These are phyloP conservation scores for Apus apus DNA, from an alignment of 2,113 vertebrate genomes.

Conservation along the genomic window DNA sequence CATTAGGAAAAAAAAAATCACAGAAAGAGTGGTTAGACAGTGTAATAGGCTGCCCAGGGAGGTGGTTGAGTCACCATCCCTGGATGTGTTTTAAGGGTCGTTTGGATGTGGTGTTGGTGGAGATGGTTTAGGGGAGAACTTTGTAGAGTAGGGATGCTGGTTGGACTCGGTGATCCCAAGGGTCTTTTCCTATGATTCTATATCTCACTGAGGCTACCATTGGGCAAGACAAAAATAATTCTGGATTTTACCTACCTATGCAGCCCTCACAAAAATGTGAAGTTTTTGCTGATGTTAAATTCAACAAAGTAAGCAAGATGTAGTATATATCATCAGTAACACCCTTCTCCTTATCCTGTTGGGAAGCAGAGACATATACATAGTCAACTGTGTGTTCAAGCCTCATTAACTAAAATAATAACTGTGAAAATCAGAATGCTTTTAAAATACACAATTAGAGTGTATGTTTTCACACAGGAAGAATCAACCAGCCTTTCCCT, in stretches of 20 bases:
- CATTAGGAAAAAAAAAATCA: no score
- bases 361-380: neutral
- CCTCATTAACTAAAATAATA: accelerated
- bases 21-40: no score
- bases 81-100: no score
- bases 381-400: neutral
- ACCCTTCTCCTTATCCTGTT: neutral
- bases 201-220: neutral
- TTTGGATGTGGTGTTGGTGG: no score
- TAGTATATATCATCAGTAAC: neutral
- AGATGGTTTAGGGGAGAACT: no score
- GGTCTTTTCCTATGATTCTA: no score
- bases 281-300: neutral
- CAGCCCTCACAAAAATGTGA: neutral
- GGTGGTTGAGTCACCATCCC: no score
- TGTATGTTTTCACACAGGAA: neutral
- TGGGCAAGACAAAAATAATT: neutral
- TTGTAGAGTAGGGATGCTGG: no score
- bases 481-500: neutral
- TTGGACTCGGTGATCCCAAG: no score
- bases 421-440: neutral
- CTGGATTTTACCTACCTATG: neutral
- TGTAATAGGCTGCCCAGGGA: no score
- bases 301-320: neutral
- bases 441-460: neutral